Base-by-base conservation (phyloP, 2,888 invertebrate species). In the Phortica magna region DNA sequence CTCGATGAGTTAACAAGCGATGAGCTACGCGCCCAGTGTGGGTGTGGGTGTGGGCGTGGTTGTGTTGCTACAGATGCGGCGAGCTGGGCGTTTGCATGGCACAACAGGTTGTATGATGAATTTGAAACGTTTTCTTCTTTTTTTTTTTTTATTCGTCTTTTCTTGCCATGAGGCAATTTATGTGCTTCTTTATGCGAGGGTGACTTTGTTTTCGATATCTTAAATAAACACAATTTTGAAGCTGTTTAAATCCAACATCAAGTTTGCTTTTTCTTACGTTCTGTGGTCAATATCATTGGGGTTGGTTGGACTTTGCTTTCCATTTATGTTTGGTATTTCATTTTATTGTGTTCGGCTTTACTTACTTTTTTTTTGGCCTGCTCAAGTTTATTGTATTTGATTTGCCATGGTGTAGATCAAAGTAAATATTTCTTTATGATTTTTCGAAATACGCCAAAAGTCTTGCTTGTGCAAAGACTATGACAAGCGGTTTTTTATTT, bases 41-140 rank as follows among this genome's bases (percentile, higher is more conserved):
- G 57, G n/a, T 7, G 57, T 2, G 5, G 57, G 1, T 31, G 31
- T 31, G 31, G 31, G 31, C 31, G 31, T 31, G 14, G 48, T 2
- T 48, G 48, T 48, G 14, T 2, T 3, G 2, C 14, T 48, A 1
- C 14, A 14, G 48, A 12, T 9, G 48, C 3, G 48, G 9, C 7
- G 7, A 48, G 48, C 7, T 48, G 48, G 48, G 7, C 10, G 14
- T 2, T 22, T 22, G 19, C 2, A 61, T 19, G 1, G 31, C 5
- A 17, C 61, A 61, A 61, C 70, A 71, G 70, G 70, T 71, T 71
- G 70, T 41, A 39, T 41, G 39, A 39, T 31, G 65, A 65, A 65
- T 31, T 41, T 41, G 39, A 39, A 17, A 5, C 12, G 6, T 9
- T 65, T 65, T 5, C 39, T 31, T 14, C 7, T 65, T 65, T 5